Conservation (phyloP, 2,888 invertebrate species). For the Stenchaetothrips biformis region DNA sequence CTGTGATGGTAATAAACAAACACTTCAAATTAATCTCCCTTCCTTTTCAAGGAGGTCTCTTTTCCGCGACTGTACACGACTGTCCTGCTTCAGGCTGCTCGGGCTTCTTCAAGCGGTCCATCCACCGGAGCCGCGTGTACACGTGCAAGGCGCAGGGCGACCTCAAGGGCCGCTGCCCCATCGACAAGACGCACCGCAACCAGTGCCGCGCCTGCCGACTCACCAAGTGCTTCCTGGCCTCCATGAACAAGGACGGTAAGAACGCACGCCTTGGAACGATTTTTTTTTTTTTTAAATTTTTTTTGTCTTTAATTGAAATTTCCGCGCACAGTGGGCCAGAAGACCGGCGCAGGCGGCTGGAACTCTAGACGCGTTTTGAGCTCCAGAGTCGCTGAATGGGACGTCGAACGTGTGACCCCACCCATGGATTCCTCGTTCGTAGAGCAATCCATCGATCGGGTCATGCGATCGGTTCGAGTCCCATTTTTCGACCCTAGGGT, state of each 20-base stretch:
- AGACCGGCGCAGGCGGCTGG: no score
- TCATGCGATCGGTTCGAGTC: no score
- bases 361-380: no score
- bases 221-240: constrained; percentile 90
- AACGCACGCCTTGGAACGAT: constrained; percentile 38
- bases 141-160: constrained; percentile 95
- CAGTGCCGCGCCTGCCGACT: constrained; percentile 94
- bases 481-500: no score
- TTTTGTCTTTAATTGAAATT: not conserved
- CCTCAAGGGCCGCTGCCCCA: constrained; percentile 86
- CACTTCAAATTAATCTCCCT: constrained; percentile 28
- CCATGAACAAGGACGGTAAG: constrained; percentile 98
- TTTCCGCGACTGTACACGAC: not conserved
- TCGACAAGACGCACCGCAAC: constrained; percentile 95
- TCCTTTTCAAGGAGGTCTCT: constrained; percentile 48
- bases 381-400: no score
- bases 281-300: not conserved
- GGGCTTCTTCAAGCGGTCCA: constrained; percentile 93
- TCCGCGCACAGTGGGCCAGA: no score
- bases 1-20: constrained; percentile 78
- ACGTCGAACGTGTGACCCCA: no score
- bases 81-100: constrained; percentile 70
- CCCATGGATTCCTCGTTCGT: no score
- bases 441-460: constrained; percentile 6
- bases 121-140: constrained; percentile 92